These are phyloP conservation scores for Drosophila bifasciata DNA, from an alignment of 1,140 invertebrate genomes.

Conservation along the genomic window DNA sequence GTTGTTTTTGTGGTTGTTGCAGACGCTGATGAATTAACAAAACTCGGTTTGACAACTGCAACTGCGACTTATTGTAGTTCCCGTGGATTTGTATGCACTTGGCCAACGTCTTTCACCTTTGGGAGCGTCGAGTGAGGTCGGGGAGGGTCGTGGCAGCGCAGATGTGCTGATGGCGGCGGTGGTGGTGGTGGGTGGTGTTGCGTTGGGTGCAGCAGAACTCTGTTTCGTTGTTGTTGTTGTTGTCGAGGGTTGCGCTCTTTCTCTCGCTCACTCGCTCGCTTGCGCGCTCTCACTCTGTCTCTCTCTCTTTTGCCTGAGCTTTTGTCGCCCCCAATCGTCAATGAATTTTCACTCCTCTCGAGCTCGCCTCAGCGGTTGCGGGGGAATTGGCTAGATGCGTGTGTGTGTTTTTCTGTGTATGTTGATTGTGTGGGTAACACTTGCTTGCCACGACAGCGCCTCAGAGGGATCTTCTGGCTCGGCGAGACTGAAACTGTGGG, in stretches of 20 bases:
- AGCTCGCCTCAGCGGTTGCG: conserved; percentile 18
- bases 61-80: conserved; percentile 42
- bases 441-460: conserved; percentile 79
- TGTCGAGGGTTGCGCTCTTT: conserved; percentile 52
- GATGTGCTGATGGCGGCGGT: conserved; percentile 31
- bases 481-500: conserved; percentile 32
- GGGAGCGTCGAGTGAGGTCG: conserved; percentile 25
- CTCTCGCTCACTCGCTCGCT: conserved; percentile 16
- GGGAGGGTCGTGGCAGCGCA: conserved; percentile 38
- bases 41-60: conserved; percentile 31
- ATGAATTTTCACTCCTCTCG: conserved; percentile 68
- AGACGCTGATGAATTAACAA: conserved; percentile 44
- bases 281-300: conserved; percentile 19
- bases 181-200: conserved; percentile 20
- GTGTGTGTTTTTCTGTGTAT: conserved; percentile 43
- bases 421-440: conserved; percentile 63
- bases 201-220: conserved; percentile 68
- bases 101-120: conserved; percentile 54
- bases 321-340: conserved; percentile 68
- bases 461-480: conserved; percentile 72
- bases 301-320: conserved; percentile 46
- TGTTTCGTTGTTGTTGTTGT: conserved; percentile 80
- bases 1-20: conserved; percentile 28
- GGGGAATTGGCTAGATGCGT: conserved; percentile 52
- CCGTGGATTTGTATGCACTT: conserved; percentile 58